A percentile compares a stretch with the other conserved stretches of the same genome.
These are phyloP conservation scores for Melolontha melolontha DNA, from an alignment of 2,888 invertebrate species.

Conservation along the genomic window DNA sequence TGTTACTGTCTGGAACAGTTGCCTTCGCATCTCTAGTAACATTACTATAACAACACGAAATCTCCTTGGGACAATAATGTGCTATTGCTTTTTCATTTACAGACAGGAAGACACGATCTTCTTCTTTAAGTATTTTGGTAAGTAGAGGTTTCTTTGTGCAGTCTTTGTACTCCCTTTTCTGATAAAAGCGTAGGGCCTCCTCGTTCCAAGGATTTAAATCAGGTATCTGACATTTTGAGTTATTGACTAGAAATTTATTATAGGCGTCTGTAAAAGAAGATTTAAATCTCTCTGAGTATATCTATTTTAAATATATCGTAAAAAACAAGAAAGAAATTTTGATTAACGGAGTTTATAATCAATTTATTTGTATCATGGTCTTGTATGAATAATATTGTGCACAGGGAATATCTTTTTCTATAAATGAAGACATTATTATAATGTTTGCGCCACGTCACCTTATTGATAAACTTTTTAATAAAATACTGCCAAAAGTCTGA, in stretches of 20 bases:
- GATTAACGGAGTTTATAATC: too few relatives aligned
- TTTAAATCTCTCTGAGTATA: not conserved
- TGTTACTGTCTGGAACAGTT: conserved; percentile 42
- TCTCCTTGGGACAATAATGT: not conserved
- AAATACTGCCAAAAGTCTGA: too few relatives aligned
- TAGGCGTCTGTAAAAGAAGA: not conserved
- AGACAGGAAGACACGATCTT: not conserved
- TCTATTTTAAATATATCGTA: too few relatives aligned
- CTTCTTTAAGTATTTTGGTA: not conserved
- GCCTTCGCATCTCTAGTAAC: conserved; percentile 2
- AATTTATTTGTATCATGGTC: too few relatives aligned
- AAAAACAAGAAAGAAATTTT: too few relatives aligned
- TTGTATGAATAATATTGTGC: too few relatives aligned
- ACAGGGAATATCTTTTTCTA: too few relatives aligned
- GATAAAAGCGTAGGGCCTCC: not conserved
- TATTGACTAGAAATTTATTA: conserved; percentile 4
- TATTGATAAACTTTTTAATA: too few relatives aligned
- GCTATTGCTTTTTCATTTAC: not conserved
- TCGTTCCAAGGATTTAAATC: conserved; percentile 8
- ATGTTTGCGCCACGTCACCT: too few relatives aligned
- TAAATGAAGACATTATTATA: too few relatives aligned
- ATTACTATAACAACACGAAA: not conserved
- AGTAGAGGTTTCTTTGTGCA: not conserved
- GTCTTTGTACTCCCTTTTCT: not conserved
- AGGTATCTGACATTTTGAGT: conserved; percentile 6